phyloP scores from a whole-genome alignment of 1,140 invertebrate genomes.

The Thaumatotibia leucotreta region DNA sequence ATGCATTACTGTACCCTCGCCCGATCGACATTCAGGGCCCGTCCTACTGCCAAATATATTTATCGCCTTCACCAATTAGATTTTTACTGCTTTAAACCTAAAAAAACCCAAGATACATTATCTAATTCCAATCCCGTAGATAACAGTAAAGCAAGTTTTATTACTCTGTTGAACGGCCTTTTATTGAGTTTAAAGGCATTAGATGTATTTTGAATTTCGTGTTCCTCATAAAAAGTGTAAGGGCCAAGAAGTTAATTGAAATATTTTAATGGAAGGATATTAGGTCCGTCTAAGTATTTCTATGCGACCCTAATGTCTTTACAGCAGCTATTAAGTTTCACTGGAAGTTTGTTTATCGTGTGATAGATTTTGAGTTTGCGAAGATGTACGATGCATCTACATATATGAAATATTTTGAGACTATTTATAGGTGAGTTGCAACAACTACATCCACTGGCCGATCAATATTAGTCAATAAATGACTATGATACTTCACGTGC shows the following conservation, averaged over 20 bases:
- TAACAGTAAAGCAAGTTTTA: conserved; percentile 69
- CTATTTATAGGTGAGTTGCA: too few relatives aligned
- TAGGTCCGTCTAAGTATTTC: conserved; percentile 36
- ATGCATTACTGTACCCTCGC: conserved; percentile 46
- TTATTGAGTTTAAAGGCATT: conserved; percentile 71
- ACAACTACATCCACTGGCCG: too few relatives aligned
- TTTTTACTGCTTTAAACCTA: conserved; percentile 48
- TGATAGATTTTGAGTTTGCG: too few relatives aligned
- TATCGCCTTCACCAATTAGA: conserved; percentile 49
- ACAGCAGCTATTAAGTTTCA: neutral
- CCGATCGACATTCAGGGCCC: conserved; percentile 46
- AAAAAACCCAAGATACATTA: conserved; percentile 58
- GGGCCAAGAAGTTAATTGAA: conserved; percentile 34
- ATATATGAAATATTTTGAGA: too few relatives aligned
- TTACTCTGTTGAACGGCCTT: conserved; percentile 68
- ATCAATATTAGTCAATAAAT: too few relatives aligned
- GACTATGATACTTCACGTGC: too few relatives aligned
- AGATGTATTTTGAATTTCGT: conserved; percentile 62
- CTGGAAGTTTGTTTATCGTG: too few relatives aligned
- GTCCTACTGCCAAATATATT: conserved; percentile 50
- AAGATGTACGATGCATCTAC: too few relatives aligned
- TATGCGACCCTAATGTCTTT: conserved; percentile 4
- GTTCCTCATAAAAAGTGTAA: conserved; percentile 50
- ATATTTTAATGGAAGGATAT: conserved; percentile 30
- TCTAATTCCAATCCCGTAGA: conserved; percentile 59